phyloP scores from a whole-genome alignment of 2,888 invertebrate species.

The Tuta absoluta region DNA sequence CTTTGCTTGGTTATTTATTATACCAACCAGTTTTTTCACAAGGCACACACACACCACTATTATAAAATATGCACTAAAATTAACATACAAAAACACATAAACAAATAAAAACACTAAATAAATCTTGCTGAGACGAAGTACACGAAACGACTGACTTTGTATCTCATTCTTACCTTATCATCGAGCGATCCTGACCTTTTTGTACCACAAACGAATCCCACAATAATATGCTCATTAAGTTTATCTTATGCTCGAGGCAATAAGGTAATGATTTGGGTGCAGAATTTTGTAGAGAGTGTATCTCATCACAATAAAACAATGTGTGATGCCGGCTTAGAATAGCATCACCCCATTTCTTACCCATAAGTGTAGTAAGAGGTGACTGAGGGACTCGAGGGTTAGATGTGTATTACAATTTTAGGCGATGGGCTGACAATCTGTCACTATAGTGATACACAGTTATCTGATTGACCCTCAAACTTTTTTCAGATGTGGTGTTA shows the following conservation, averaged over 20 bases:
- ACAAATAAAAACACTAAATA: background rate
- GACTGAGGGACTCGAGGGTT: no score
- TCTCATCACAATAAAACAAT: background rate
- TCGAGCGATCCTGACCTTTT: background rate
- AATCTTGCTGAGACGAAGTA: background rate
- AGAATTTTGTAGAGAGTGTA: background rate
- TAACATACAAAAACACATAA: no score
- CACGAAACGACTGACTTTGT: constrained; percentile 3
- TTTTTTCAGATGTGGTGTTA: no score
- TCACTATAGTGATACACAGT: no score
- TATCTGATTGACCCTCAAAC: no score
- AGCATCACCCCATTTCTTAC: no score
- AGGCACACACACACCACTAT: background rate
- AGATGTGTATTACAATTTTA: no score
- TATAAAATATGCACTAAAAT: background rate
- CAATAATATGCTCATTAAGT: constrained; percentile 1
- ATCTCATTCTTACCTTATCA: background rate
- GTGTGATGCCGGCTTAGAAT: no score
- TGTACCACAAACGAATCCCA: constrained; percentile 6
- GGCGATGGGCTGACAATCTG: no score
- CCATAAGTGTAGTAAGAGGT: no score
- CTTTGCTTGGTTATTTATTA: background rate
- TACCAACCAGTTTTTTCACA: background rate
- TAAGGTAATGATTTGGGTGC: background rate
- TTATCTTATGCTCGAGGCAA: background rate